Conservation (phyloP, 2,888 invertebrate species). For the Phyllotreta cruciferae region DNA sequence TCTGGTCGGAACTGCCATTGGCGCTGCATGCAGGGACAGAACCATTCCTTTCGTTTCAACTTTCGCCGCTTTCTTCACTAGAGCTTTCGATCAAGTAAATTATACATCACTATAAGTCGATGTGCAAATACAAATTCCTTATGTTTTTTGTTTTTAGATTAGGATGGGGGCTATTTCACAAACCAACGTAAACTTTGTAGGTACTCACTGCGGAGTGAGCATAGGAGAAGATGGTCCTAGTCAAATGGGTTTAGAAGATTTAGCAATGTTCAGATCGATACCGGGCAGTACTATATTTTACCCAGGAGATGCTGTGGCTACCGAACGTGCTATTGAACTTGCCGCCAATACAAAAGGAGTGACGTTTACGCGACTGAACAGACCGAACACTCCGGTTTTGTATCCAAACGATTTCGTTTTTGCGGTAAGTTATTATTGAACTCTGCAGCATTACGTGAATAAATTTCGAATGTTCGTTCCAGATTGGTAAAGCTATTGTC, state of each 20-base stretch:
- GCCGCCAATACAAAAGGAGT: conserved; percentile 93
- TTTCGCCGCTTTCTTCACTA: conserved; percentile 96
- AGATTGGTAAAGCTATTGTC: conserved; percentile 80
- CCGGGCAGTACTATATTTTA: conserved; percentile 84
- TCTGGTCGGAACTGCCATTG: conserved; percentile 94
- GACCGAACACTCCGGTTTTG: conserved; percentile 87
- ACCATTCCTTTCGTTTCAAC: conserved; percentile 95
- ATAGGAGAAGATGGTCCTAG: conserved; percentile 99
- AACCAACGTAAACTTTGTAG: conserved; percentile 94
- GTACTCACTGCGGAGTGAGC: conserved; percentile 97
- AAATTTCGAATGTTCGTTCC: conserved; percentile 38
- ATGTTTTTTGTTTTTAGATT: conserved; percentile 65
- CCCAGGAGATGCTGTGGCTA: conserved; percentile 91
- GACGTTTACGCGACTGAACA: conserved; percentile 94
- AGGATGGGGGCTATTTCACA: conserved; percentile 99
- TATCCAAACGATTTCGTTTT: conserved; percentile 87
- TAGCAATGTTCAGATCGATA: conserved; percentile 92
- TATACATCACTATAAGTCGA: not conserved
- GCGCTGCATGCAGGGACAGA: conserved; percentile 90
- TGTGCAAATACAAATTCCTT: not conserved
- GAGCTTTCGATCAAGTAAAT: conserved; percentile 91
- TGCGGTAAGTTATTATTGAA: conserved; percentile 61
- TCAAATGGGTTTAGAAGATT: conserved; percentile 99
- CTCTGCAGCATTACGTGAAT: conserved; percentile 5
- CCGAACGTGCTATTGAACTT: conserved; percentile 93